These are phyloP conservation scores for Eupeodes latifasciatus DNA, from an alignment of 2,888 invertebrate species.

Conservation along the genomic window DNA sequence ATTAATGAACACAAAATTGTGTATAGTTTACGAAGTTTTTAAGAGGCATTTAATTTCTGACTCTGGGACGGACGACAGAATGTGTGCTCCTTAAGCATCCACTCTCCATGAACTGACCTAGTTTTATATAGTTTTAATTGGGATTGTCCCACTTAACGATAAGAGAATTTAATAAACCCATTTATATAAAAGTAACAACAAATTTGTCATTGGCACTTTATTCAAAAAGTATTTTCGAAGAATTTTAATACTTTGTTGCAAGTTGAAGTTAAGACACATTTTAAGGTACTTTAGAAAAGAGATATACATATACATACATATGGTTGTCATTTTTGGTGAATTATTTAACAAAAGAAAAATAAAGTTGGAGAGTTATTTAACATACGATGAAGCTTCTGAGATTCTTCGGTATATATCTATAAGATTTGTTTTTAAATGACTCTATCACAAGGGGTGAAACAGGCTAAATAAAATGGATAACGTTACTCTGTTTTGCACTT, in stretches of 20 bases:
- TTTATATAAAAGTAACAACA: neutral
- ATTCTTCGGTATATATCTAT: too few relatives aligned
- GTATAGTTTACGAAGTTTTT: slow-evolving; percentile 25
- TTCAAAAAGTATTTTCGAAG: neutral
- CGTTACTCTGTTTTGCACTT: too few relatives aligned
- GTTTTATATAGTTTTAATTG: slow-evolving; percentile 33
- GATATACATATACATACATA: neutral
- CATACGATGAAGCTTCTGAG: too few relatives aligned
- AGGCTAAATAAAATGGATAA: too few relatives aligned
- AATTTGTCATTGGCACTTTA: neutral
- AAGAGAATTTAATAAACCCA: slow-evolving; percentile 2
- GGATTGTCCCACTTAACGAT: slow-evolving; percentile 17
- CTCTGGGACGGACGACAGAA: neutral
- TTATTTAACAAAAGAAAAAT: too few relatives aligned
- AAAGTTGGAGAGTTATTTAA: too few relatives aligned
- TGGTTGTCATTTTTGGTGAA: neutral
- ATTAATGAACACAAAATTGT: slow-evolving; percentile 48
- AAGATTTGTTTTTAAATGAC: too few relatives aligned
- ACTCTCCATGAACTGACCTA: slow-evolving; percentile 8
- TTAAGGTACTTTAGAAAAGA: neutral
- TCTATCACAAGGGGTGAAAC: too few relatives aligned
- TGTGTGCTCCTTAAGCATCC: neutral
- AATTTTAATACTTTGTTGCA: neutral
- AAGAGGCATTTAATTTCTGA: slow-evolving; percentile 16
- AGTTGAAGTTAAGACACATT: neutral